phyloP scores from a whole-genome alignment of 2,113 vertebrate species.

The Mus musculus region GRCm39 chr2:59469501-59470000 shows the following conservation, averaged over 20 bases:
- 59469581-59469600: not conserved
- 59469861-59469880: not conserved
- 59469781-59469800: not conserved
- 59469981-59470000: not conserved
- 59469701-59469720: constrained; percentile 1
- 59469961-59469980: not conserved
- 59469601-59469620: not conserved
- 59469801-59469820: not conserved
- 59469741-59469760: constrained; percentile 1
- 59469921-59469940: not conserved
- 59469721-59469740: not conserved
- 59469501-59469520: not conserved
- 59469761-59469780: not conserved
- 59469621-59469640: not conserved
- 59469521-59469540: not conserved
- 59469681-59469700: not conserved
- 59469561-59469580: not conserved
- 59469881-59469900: not conserved
- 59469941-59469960: not conserved
- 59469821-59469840: not conserved
- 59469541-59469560: not conserved
- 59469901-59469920: not conserved
- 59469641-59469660: not conserved
- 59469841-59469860: not conserved
- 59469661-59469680: not conserved